phyloP scores from a whole-genome alignment of 1,140 invertebrate genomes.

The Drosophila arawakana region DNA sequence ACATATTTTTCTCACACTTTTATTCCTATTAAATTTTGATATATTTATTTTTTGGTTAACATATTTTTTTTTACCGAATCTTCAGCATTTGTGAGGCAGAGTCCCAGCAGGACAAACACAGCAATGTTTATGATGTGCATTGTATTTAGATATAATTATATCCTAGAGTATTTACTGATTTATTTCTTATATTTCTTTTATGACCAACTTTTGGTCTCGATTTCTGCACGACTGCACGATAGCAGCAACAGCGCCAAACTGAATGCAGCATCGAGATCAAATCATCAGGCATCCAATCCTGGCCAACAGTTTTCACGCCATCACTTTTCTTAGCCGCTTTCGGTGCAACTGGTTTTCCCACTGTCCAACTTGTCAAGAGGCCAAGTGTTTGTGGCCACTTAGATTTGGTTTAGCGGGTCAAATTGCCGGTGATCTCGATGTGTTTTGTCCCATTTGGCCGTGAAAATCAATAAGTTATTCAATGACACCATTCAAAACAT shows the following conservation, averaged over 20 bases:
- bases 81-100: conserved; percentile 34
- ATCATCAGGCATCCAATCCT: conserved; percentile 64
- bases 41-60: neutral
- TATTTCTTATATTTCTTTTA: neutral
- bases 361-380: neutral
- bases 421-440: conserved; percentile 20
- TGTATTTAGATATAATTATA: conserved; percentile 7
- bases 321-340: conserved; percentile 45
- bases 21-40: neutral
- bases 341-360: conserved; percentile 61
- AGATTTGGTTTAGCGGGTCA: conserved; percentile 77
- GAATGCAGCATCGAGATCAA: conserved; percentile 54
- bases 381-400: conserved; percentile 15
- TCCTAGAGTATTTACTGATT: neutral
- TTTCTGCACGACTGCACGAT: conserved; percentile 69
- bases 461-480: conserved; percentile 22
- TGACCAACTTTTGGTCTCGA: conserved; percentile 13
- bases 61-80: conserved; percentile 40
- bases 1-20: too few relatives aligned
- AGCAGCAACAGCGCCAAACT: conserved; percentile 70
- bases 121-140: conserved; percentile 39
- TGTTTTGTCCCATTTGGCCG: conserved; percentile 37
- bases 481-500: conserved; percentile 23
- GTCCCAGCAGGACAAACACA: conserved; percentile 58
- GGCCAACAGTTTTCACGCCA: conserved; percentile 24